Evolutionary conservation across 1,140 invertebrate species (phyloP).

Genomic region (Oscheius sp.): DNA sequence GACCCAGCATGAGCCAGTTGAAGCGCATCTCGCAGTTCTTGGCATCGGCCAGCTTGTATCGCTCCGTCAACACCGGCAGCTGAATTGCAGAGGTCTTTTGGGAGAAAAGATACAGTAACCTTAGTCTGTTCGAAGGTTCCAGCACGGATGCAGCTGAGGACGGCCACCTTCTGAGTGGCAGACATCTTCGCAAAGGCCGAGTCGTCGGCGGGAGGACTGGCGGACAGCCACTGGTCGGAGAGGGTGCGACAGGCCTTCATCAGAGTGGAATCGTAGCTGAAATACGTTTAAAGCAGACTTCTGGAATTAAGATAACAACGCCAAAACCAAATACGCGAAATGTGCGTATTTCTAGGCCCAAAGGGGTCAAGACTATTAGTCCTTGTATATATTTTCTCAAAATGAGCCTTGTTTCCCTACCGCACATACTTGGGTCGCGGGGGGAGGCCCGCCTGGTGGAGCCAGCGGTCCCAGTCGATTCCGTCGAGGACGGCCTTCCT

Average conservation of each 20-base stretch:
- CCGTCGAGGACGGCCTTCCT: slow-evolving; percentile 62
- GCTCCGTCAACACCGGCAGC: slow-evolving; percentile 13
- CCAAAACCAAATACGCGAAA: too few species aligned
- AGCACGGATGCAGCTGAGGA: slow-evolving; percentile 24
- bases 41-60: slow-evolving; percentile 48
- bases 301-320: background rate
- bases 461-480: slow-evolving; percentile 83
- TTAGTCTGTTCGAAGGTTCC: background rate
- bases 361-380: too few species aligned
- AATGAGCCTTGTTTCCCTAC: too few species aligned
- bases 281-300: slow-evolving; percentile 8
- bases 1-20: slow-evolving; percentile 48
- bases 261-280: slow-evolving; percentile 73
- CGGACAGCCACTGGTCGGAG: slow-evolving; percentile 64
- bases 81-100: background rate
- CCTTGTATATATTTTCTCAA: too few species aligned
- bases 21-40: slow-evolving; percentile 68
- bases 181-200: slow-evolving; percentile 66
- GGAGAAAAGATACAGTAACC: background rate
- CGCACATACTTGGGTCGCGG: slow-evolving; percentile 74
- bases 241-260: slow-evolving; percentile 70
- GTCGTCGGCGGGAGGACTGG: slow-evolving; percentile 55
- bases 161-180: slow-evolving; percentile 67
- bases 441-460: slow-evolving; percentile 79
- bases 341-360: too few species aligned